Percentiles rank a stretch among this genome's conserved stretches.
Conservation (phyloP, 1,140 invertebrate species). For the Luehdorfia chinensis region DNA sequence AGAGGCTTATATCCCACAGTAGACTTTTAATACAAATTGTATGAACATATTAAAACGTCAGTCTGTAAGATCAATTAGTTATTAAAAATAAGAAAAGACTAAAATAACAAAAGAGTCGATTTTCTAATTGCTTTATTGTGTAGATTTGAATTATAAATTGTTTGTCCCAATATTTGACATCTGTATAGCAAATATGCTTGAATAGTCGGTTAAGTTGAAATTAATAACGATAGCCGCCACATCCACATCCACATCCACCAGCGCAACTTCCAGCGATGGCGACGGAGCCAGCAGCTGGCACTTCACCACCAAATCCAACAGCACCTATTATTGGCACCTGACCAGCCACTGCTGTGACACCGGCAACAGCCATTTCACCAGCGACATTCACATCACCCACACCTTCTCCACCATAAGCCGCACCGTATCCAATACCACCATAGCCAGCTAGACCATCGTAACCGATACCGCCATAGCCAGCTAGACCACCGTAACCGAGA, state of each 20-base stretch:
- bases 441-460: constrained; percentile 10
- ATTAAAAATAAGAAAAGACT: no score
- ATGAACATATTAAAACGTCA: no score
- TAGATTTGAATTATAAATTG: no score
- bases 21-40: no score
- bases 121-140: no score
- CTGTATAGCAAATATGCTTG: no score
- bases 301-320: constrained; percentile 7
- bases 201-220: no score
- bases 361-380: constrained; percentile 22
- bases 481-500: not conserved
- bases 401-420: not conserved
- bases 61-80: no score
- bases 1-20: no score
- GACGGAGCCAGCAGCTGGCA: not conserved
- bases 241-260: not conserved
- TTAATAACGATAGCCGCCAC: not conserved
- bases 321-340: constrained; percentile 25
- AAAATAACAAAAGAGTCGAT: no score
- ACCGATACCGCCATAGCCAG: not conserved
- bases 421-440: constrained; percentile 12
- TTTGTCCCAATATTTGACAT: no score
- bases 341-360: constrained; percentile 21
- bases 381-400: constrained; percentile 14
- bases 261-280: not conserved